Evolutionary conservation across 2,797 vertebrate species (phyloP).

Genomic region (Amblyraja radiata): DNA sequence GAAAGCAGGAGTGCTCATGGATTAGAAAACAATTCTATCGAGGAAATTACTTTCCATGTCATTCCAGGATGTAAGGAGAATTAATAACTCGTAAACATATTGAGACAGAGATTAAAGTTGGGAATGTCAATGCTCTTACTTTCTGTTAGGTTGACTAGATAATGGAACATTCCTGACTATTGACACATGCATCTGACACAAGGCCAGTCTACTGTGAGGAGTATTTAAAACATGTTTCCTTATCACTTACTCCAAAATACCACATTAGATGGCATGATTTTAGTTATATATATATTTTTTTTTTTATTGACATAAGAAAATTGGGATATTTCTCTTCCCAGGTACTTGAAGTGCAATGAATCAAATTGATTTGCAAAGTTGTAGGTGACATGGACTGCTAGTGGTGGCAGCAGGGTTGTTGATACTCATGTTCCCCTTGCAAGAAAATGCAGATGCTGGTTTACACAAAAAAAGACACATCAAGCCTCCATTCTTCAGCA

Average conservation of each 20-base stretch:
- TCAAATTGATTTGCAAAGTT: background rate
- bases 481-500: background rate
- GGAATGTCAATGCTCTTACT: conserved; percentile 19
- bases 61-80: background rate
- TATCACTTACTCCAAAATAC: background rate
- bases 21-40: background rate
- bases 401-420: background rate
- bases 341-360: background rate
- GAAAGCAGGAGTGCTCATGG: background rate
- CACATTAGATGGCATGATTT: background rate
- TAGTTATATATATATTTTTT: background rate
- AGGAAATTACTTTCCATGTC: background rate
- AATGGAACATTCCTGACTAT: conserved; percentile 5
- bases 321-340: background rate
- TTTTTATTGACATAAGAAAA: background rate
- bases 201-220: background rate
- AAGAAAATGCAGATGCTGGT: too few species aligned
- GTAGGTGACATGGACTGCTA: background rate
- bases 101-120: background rate
- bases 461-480: background rate
- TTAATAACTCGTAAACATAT: background rate
- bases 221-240: background rate
- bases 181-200: background rate
- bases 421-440: background rate
- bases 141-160: conserved; percentile 24